phyloP scores from a whole-genome alignment of 2,797 vertebrate species.

The Pseudomugil gertrudae region DNA sequence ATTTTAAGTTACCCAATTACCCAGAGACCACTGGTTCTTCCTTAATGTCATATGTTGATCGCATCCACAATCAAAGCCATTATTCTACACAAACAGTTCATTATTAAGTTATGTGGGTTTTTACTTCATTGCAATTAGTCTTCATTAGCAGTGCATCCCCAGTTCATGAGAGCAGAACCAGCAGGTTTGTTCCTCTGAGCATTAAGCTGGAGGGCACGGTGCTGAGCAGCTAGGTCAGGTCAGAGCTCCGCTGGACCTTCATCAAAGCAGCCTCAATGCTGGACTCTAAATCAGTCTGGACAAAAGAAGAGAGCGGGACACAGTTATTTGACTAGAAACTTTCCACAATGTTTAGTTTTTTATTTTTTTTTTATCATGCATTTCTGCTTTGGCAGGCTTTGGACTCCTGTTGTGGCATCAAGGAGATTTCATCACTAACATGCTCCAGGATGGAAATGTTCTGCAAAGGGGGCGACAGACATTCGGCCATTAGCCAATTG shows the following conservation, averaged over 20 bases:
- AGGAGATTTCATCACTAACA: slow-evolving; percentile 5
- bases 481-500: not conserved
- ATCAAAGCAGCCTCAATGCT: slow-evolving; percentile 44
- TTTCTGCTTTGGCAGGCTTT: slow-evolving; percentile 1
- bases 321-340: slow-evolving; percentile 12
- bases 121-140: slow-evolving; percentile 11
- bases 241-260: slow-evolving; percentile 41
- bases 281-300: slow-evolving; percentile 61
- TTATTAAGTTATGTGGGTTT: slow-evolving; percentile 43
- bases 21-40: not conserved
- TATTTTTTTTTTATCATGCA: not conserved
- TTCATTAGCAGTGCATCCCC: slow-evolving; percentile 1
- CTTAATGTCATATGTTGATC: not conserved
- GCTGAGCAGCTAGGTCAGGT: slow-evolving; percentile 61
- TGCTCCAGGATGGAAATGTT: not conserved
- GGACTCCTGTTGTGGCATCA: slow-evolving; percentile 18
- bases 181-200: slow-evolving; percentile 26
- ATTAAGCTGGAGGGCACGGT: slow-evolving; percentile 39
- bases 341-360: slow-evolving; percentile 11
- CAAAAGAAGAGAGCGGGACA: slow-evolving; percentile 20
- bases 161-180: slow-evolving; percentile 23
- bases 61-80: not conserved
- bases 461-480: not conserved
- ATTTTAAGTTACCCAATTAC: not conserved
- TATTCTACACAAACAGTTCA: slow-evolving; percentile 15